Base-by-base conservation (phyloP, 2,888 invertebrate species). In the Hypsopygia costalis region DNA sequence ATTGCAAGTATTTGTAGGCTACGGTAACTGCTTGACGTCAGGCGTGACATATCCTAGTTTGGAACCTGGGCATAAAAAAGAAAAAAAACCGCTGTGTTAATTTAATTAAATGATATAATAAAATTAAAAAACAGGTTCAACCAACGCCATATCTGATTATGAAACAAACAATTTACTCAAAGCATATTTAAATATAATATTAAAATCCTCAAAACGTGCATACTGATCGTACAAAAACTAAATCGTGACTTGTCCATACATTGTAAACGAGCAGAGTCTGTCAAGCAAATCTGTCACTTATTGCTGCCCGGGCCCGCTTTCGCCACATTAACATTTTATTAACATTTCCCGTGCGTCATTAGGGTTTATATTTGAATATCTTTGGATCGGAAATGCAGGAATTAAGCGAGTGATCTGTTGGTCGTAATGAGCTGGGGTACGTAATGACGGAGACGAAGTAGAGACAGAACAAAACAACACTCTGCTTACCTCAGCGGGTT, bases 211-310 rank as follows among this genome's bases (percentile, higher is more conserved):
- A 37, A 37, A 37, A 22, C 31, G 36, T 37, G 36, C 30, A 37
- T 37, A 30, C 20, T 11, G 6, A 30, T 36, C 29, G 20, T 31
- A 73, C 74, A 81, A 86, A 85, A 86, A 83, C 79, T 69, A 41
- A 73, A 75, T 83, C 86, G 85, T 86, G 83, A 85, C 85, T 83
- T 81, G 82, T 83, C 80, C 81, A 85, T 79, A 78, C 73, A 63
- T 69, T 61, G 72, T 74, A 82, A 85, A 81, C 85, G 75, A 81
- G 78, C 67, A 61, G 62, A 56, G 70, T 71, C 81, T 79, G 86
- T 87, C 87, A 85, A 85, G 86, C 86, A 85, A 88, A 87, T 87
- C 82, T 85, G 86, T 85, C 85, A 83, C 85, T 86, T 85, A 85
- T 82, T 79, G 81, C 74, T 53, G 62, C 65, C 56, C 62, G 64